A percentile compares a stretch with the other conserved stretches of the same genome.
Evolutionary conservation across 2,888 invertebrate genomes (phyloP).

Genomic region (Phasia obesa): DNA sequence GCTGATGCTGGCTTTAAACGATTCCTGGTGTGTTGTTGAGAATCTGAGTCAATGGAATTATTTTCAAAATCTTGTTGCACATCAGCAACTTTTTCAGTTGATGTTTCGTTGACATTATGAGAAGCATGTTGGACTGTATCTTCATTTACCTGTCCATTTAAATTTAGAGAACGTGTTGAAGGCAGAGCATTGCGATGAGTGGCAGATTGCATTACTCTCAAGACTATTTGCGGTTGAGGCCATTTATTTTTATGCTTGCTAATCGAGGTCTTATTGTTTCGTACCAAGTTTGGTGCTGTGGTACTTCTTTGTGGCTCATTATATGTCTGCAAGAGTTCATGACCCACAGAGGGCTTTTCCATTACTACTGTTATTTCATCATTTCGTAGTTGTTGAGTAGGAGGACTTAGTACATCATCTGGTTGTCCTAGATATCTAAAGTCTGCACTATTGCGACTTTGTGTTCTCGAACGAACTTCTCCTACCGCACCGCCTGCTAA

Average conservation of each 20-base stretch:
- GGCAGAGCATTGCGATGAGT: conserved; percentile 60
- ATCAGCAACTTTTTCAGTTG: conserved; percentile 79
- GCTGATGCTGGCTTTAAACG: conserved; percentile 57
- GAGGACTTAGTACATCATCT: conserved; percentile 44
- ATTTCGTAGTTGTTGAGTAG: conserved; percentile 67
- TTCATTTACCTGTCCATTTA: conserved; percentile 59
- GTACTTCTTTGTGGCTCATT: conserved; percentile 72
- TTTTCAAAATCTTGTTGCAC: conserved; percentile 81
- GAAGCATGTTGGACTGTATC: conserved; percentile 47
- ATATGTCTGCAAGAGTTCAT: conserved; percentile 69
- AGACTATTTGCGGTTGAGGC: conserved; percentile 78
- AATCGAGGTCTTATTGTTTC: conserved; percentile 76
- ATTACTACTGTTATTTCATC: conserved; percentile 78
- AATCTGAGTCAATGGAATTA: conserved; percentile 81
- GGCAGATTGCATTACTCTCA: conserved; percentile 73
- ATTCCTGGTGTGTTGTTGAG: conserved; percentile 73
- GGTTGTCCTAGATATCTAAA: conserved; percentile 51
- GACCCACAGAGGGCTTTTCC: conserved; percentile 76
- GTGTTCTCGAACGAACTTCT: conserved; percentile 54
- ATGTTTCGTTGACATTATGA: conserved; percentile 72
- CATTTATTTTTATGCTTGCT: conserved; percentile 80
- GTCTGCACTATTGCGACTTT: conserved; percentile 60
- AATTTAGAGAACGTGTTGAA: conserved; percentile 69
- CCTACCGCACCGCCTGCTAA: conserved; percentile 22
- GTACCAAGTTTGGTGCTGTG: conserved; percentile 72